Evolutionary conservation across 23 tunicate species (phyloP).

Genomic region (Halocynthia aurantium): DNA sequence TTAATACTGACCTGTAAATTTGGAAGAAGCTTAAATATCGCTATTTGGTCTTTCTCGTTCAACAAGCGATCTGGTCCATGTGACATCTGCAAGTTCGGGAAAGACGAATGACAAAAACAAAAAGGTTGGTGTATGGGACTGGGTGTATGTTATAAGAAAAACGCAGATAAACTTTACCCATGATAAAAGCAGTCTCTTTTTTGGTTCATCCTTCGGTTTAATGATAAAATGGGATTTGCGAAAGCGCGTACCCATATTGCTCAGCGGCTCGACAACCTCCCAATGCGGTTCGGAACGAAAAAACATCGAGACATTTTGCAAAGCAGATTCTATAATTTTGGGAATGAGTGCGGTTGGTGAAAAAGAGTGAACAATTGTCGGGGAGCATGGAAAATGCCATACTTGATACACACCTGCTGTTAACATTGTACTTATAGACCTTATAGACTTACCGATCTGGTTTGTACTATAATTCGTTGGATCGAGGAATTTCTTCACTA

Average conservation of each 20-base stretch:
- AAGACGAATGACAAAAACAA: background rate
- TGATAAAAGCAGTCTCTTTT: constrained; percentile 51
- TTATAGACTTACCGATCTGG: constrained; percentile 33
- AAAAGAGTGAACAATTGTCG: too few species aligned
- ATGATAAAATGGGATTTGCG: constrained; percentile 66
- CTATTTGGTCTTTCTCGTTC: constrained; percentile 46
- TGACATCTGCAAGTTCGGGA: constrained; percentile 27
- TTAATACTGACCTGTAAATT: constrained; percentile 58
- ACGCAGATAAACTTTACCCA: constrained; percentile 35
- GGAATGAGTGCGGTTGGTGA: too few species aligned
- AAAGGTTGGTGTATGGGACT: background rate
- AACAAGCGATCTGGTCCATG: constrained; percentile 51
- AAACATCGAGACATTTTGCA: constrained; percentile 90
- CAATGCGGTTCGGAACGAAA: constrained; percentile 81
- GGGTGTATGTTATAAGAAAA: background rate
- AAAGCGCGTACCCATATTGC: constrained; percentile 73
- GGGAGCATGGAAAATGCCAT: too few species aligned
- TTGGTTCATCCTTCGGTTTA: constrained; percentile 71
- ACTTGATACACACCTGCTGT: too few species aligned
- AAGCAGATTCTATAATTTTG: constrained; percentile 45
- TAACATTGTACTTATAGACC: too few species aligned
- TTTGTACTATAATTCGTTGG: constrained; percentile 42
- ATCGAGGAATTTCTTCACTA: constrained; percentile 85
- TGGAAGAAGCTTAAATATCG: constrained; percentile 72
- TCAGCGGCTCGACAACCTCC: constrained; percentile 85